These are phyloP conservation scores for Lerema accius DNA, from an alignment of 1,140 invertebrate species.

Conservation along the genomic window DNA sequence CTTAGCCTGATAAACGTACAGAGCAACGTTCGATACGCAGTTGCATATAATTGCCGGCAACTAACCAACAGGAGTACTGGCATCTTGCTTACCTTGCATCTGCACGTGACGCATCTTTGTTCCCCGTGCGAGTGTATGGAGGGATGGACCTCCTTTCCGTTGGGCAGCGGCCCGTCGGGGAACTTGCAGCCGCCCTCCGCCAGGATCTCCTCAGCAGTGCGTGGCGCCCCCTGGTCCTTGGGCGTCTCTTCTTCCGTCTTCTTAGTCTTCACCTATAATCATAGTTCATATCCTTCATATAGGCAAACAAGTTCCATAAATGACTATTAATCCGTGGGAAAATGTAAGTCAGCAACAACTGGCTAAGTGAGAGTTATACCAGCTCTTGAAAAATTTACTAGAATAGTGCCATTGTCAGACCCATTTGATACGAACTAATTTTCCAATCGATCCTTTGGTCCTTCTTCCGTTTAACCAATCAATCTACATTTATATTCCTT, in stretches of 20 bases:
- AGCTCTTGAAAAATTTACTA: too few relatives aligned
- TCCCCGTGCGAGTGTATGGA: constrained; percentile 91
- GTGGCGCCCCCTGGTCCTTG: constrained; percentile 79
- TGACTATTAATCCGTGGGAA: too few relatives aligned
- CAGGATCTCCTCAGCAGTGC: constrained; percentile 86
- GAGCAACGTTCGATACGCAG: neutral
- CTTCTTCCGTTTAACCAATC: too few relatives aligned
- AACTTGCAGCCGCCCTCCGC: constrained; percentile 91
- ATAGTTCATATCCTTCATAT: too few relatives aligned
- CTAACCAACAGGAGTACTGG: constrained; percentile 29
- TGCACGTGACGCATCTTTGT: constrained; percentile 93
- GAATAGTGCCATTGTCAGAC: too few relatives aligned
- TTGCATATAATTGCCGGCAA: neutral
- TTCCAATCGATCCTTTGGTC: too few relatives aligned
- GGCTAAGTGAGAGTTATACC: too few relatives aligned
- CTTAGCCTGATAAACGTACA: constrained; percentile 1
- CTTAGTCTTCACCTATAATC: constrained; percentile 66
- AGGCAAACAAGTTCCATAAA: too few relatives aligned
- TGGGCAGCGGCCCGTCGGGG: constrained; percentile 87
- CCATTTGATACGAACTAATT: too few relatives aligned
- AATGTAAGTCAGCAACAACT: too few relatives aligned
- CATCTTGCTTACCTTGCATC: constrained; percentile 94
- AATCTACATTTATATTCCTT: too few relatives aligned
- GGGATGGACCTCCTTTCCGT: constrained; percentile 94
- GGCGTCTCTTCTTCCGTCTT: constrained; percentile 71